These are phyloP conservation scores for Zaprionus lineosus DNA, from an alignment of 2,888 invertebrate genomes.

Conservation along the genomic window DNA sequence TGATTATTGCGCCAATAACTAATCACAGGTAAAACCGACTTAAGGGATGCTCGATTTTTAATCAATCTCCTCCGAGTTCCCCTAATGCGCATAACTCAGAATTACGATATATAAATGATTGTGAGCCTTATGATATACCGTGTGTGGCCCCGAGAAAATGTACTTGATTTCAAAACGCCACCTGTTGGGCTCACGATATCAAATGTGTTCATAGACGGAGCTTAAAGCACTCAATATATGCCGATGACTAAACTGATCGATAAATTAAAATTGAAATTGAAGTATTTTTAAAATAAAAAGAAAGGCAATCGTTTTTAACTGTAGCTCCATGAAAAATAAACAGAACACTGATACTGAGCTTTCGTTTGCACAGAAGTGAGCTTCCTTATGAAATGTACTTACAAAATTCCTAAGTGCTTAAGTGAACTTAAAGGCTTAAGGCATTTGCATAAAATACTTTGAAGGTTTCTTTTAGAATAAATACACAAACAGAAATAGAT, in stretches of 20 bases:
- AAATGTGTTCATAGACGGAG: slow-evolving; percentile 17
- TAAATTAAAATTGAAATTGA: slow-evolving; percentile 26
- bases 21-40: slow-evolving; percentile 39
- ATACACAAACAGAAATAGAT: neutral
- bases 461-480: too few relatives aligned
- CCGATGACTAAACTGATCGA: slow-evolving; percentile 35
- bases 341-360: too few relatives aligned
- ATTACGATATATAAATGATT: too few relatives aligned
- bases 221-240: slow-evolving; percentile 21
- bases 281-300: neutral
- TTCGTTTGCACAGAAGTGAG: too few relatives aligned
- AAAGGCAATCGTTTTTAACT: neutral
- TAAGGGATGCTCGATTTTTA: slow-evolving; percentile 13
- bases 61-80: neutral
- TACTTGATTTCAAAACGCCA: too few relatives aligned
- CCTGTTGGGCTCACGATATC: slow-evolving; percentile 47
- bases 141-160: too few relatives aligned
- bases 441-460: too few relatives aligned
- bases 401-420: too few relatives aligned
- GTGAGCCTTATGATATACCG: too few relatives aligned
- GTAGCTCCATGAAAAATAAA: too few relatives aligned
- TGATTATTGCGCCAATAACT: slow-evolving; percentile 58
- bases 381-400: too few relatives aligned
- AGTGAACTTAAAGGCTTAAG: too few relatives aligned
- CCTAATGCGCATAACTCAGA: neutral